Base-by-base conservation (phyloP, 2,888 invertebrate genomes). In the Platynereis dumerilii region DNA sequence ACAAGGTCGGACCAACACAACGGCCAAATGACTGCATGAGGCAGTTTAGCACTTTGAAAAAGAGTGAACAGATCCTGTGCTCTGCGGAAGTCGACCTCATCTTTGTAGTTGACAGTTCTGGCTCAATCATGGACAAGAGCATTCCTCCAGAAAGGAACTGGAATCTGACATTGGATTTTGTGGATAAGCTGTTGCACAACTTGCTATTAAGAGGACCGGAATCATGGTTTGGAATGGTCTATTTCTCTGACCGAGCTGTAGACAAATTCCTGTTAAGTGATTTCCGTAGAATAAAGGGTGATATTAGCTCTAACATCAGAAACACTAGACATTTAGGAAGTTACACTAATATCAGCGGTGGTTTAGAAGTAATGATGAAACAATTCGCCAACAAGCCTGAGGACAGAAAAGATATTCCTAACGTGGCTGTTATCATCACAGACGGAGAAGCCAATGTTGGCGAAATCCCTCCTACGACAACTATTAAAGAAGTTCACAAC, bases 101-200 rank as follows among this genome's bases (percentile, higher is more conserved):
- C n/a, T 48, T 48, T 48, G 48, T 48, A 20, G 48, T 48, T 5
- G 48, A 48, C 48, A 48, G 48, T 48, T 48, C 48, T 12, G 48
- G 48, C n/a, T 48, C 48, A 3, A 48, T 48, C 17, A 5, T 5
- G 17, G 48, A 48, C 17, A 48, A 48, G 17, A 22, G 48, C 7
- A 34, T 5, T 34, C 34, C 34, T 34, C 34, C 34, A 7, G 48
- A 48, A 5, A 48, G 20, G 7, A 48, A 48, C 48, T 48, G 22
- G n/a, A 3, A 48, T 3, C n/a, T 48, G 17, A 20, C 17, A n/a
- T 12, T 48, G 48, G 20, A 48, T 3, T 48, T 48, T 48, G 22
- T 48, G 3, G 48, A n/a, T 20, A 48, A 48, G 3, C 7, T 48
- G 7, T 5, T 48, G 22, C 3, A 5, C 3, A 7, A 5, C 3